Conservation (phyloP, 2,888 invertebrate species). For the Plebejus melissa region DNA sequence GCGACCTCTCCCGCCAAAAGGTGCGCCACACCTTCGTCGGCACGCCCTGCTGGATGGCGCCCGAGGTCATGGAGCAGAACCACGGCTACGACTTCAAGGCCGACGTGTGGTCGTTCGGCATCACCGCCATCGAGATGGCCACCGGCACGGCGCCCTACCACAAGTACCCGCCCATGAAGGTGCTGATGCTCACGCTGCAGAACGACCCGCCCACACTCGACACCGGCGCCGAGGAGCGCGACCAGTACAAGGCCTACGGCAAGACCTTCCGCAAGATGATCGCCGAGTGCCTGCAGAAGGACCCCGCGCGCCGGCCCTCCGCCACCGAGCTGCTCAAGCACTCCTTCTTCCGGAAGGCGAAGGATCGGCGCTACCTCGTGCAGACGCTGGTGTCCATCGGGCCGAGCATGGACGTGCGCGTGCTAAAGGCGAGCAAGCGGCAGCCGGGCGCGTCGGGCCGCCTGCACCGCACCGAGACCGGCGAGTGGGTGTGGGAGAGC, state of each 20-base stretch:
- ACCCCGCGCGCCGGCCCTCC: conserved; percentile 95
- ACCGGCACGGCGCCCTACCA: conserved; percentile 99
- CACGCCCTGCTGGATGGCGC: conserved; percentile 99
- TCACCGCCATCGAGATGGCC: conserved; percentile 99
- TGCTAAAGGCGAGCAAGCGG: conserved; percentile 90
- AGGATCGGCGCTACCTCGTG: conserved; percentile 93
- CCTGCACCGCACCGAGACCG: conserved; percentile 95
- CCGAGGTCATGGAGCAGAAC: conserved; percentile 99
- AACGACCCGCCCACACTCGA: conserved; percentile 99
- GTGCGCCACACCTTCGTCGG: conserved; percentile 99
- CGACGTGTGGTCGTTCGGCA: conserved; percentile 89
- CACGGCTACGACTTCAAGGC: conserved; percentile 99
- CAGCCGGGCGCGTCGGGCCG: conserved; percentile 92
- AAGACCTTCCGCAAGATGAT: conserved; percentile 99
- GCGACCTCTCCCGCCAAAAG: conserved; percentile 96
- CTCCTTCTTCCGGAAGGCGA: conserved; percentile 99
- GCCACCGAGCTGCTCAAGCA: conserved; percentile 98
- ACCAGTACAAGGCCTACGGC: conserved; percentile 98
- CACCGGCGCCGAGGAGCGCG: conserved; percentile 97
- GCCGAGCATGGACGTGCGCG: conserved; percentile 93
- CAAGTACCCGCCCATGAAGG: conserved; percentile 99
- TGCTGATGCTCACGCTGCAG: conserved; percentile 98
- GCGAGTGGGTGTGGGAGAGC: conserved; percentile 99
- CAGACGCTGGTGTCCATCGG: conserved; percentile 92
- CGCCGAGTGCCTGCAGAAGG: conserved; percentile 97